Conservation (phyloP, 2,797 vertebrate genomes). For the Danio kyathit region DNA sequence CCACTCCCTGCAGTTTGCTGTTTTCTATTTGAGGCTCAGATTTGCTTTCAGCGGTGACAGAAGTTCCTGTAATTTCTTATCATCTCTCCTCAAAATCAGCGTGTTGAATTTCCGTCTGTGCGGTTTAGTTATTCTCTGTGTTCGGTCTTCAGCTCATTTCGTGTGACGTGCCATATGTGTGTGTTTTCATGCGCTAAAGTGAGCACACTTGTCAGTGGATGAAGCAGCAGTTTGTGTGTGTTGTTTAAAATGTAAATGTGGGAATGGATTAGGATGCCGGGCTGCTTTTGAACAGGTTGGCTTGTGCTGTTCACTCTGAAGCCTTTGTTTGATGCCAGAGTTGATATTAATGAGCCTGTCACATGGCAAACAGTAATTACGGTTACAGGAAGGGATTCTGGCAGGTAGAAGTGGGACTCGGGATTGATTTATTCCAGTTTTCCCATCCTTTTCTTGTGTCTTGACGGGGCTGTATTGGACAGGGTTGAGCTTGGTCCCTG, state of each 20-base stretch:
- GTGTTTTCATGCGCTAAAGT: neutral
- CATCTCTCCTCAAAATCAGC: neutral
- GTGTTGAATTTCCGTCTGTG: neutral
- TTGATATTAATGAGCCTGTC: slow-evolving; percentile 43
- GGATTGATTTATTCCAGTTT: slow-evolving; percentile 36
- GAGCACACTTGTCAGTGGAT: slow-evolving; percentile 18
- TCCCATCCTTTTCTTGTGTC: slow-evolving; percentile 5
- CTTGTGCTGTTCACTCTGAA: slow-evolving; percentile 38
- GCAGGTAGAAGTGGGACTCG: neutral
- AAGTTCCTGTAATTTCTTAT: slow-evolving; percentile 39
- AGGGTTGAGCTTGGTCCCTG: slow-evolving; percentile 17
- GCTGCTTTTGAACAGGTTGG: slow-evolving; percentile 46
- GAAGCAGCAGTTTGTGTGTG: slow-evolving; percentile 1
- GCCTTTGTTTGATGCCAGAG: slow-evolving; percentile 46
- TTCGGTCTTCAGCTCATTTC: neutral
- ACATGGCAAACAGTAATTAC: slow-evolving; percentile 44
- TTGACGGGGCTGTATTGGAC: slow-evolving; percentile 32
- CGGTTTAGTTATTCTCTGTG: neutral
- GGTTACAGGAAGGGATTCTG: slow-evolving; percentile 33
- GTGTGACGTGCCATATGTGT: neutral
- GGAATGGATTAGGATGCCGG: slow-evolving; percentile 26
- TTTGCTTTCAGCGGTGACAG: neutral
- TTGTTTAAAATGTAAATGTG: slow-evolving; percentile 43
- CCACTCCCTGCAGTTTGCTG: neutral
- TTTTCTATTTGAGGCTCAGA: neutral